Evolutionary conservation across 1,140 invertebrate species (phyloP).

Genomic region (Nomia melanderi): DNA sequence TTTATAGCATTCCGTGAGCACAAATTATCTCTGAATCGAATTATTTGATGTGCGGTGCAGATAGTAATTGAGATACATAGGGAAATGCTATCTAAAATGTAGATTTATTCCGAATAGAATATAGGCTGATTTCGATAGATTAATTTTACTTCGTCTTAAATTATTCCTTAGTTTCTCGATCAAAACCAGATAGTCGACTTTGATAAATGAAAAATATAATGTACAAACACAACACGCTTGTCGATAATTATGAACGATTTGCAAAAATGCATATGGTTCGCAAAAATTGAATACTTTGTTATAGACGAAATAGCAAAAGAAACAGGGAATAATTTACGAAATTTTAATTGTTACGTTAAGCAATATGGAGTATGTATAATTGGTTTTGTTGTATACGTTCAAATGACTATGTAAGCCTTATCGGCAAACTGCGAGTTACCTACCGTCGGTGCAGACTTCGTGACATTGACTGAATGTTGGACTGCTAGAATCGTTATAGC

Average conservation of each 20-base stretch:
- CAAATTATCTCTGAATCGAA: conserved; percentile 60
- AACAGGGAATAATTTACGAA: conserved; percentile 61
- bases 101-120: conserved; percentile 56
- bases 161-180: conserved; percentile 57
- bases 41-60: conserved; percentile 29
- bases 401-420: conserved; percentile 66
- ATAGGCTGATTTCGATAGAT: conserved; percentile 54
- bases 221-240: conserved; percentile 24
- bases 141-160: conserved; percentile 46
- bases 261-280: conserved; percentile 1
- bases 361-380: conserved; percentile 63
- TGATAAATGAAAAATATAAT: conserved; percentile 20
- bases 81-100: conserved; percentile 43
- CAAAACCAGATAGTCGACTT: conserved; percentile 40
- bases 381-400: conserved; percentile 63
- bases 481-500: conserved; percentile 69
- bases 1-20: conserved; percentile 73
- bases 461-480: conserved; percentile 66
- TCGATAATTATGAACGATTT: conserved; percentile 17
- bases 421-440: conserved; percentile 69
- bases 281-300: conserved; percentile 13
- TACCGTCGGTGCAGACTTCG: conserved; percentile 64
- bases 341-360: conserved; percentile 58
- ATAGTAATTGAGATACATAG: conserved; percentile 32
- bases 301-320: conserved; percentile 22